phyloP scores from a whole-genome alignment of 2,113 vertebrate genomes.

The Leucosticte australis region DNA sequence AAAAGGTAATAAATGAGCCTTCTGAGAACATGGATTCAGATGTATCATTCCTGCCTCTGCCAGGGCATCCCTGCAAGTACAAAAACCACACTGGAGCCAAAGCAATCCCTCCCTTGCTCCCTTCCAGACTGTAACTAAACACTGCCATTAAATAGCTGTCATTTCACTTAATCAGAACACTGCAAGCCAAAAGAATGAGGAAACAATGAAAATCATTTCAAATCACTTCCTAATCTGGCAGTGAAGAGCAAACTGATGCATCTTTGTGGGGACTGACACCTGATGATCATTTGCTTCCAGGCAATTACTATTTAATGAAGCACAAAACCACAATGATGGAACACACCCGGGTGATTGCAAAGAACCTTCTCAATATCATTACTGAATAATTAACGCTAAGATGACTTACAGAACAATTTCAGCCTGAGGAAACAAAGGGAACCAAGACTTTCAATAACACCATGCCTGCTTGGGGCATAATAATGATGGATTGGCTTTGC shows the following conservation, averaged over 20 bases:
- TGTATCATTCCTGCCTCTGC: too few relatives aligned
- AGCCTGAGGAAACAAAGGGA: conserved; percentile 26
- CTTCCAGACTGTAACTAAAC: not conserved
- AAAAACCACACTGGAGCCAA: not conserved
- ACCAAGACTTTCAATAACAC: conserved; percentile 37
- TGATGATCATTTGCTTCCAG: conserved; percentile 66
- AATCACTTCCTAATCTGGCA: conserved; percentile 45
- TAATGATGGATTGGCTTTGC: not conserved
- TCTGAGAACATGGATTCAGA: too few relatives aligned
- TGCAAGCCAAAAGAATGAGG: conserved; percentile 25
- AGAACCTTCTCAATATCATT: conserved; percentile 23
- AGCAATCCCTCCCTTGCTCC: not conserved
- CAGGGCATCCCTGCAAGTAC: too few relatives aligned
- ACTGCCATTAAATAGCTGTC: not conserved
- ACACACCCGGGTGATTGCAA: conserved; percentile 24
- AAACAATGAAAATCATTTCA: conserved; percentile 15
- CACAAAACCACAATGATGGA: conserved; percentile 55
- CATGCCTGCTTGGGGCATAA: not conserved
- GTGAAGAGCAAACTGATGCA: conserved; percentile 30
- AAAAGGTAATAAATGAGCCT: too few relatives aligned
- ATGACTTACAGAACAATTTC: conserved; percentile 20
- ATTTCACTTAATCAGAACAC: conserved; percentile 4
- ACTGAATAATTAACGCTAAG: conserved; percentile 51
- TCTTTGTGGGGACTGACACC: conserved; percentile 28
- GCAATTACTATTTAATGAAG: conserved; percentile 70